A percentile compares a stretch with the other conserved stretches of the same genome.
These are phyloP conservation scores for Hyperoplus lanceolatus DNA, from an alignment of 2,797 vertebrate genomes.

Conservation along the genomic window DNA sequence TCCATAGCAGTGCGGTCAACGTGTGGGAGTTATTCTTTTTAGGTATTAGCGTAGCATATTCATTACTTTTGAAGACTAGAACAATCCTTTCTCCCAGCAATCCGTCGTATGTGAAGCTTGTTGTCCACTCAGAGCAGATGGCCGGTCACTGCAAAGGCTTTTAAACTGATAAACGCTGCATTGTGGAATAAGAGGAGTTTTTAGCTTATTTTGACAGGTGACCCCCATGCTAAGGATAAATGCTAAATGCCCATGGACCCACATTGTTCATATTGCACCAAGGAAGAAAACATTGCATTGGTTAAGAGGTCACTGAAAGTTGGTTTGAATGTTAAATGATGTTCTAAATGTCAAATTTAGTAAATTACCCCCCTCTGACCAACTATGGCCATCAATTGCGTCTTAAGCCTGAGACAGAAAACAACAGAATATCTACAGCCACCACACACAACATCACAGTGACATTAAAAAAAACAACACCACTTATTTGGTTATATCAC, in stretches of 20 bases:
- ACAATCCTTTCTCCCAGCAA: constrained; percentile 37
- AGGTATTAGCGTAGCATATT: constrained; percentile 43
- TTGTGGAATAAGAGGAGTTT: constrained; percentile 34
- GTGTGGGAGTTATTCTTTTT: constrained; percentile 38
- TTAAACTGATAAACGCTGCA: constrained; percentile 57
- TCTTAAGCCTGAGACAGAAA: neutral
- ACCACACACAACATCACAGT: constrained; percentile 18
- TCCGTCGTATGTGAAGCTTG: constrained; percentile 25
- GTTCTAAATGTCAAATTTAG: too few relatives aligned
- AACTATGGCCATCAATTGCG: neutral
- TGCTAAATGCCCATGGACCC: constrained; percentile 16
- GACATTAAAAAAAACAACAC: neutral
- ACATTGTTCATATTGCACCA: constrained; percentile 36
- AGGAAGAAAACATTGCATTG: constrained; percentile 16
- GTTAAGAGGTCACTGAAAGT: neutral
- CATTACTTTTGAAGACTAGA: constrained; percentile 57
- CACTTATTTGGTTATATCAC: constrained; percentile 9
- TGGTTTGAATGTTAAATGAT: neutral
- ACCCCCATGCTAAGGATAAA: constrained; percentile 41
- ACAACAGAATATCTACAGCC: neutral
- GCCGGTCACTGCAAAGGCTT: constrained; percentile 33
- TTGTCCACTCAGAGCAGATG: constrained; percentile 29
- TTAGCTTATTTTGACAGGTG: constrained; percentile 37
- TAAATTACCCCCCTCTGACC: too few relatives aligned
- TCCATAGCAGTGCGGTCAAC: constrained; percentile 44